phyloP scores from a whole-genome alignment of 1,140 invertebrate genomes.

The Lasioglossum baleicum region DNA sequence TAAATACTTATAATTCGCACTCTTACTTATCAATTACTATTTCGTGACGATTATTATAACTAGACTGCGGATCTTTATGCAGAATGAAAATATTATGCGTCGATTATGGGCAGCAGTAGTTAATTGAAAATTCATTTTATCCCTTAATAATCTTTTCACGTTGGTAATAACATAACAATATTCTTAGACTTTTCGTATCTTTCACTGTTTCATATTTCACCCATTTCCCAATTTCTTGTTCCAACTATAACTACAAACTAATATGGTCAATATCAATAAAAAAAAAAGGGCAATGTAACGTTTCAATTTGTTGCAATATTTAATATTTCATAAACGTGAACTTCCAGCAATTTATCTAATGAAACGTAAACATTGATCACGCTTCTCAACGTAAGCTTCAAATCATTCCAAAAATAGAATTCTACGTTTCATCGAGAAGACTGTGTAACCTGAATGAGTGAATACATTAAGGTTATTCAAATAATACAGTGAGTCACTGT shows the following conservation, averaged over 20 bases:
- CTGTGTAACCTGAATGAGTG: neutral
- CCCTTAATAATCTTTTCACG: too few species aligned
- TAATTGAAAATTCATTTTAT: too few species aligned
- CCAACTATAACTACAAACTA: too few species aligned
- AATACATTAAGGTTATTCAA: slow-evolving; percentile 2
- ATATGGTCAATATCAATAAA: neutral
- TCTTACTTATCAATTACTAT: neutral
- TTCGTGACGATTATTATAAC: neutral
- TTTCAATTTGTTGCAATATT: neutral
- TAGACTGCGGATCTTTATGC: neutral
- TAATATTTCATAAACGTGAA: neutral
- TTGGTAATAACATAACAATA: too few species aligned
- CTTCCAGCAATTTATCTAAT: neutral
- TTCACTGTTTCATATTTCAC: too few species aligned
- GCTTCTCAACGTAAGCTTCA: neutral
- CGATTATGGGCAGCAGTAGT: too few species aligned
- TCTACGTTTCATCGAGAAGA: neutral
- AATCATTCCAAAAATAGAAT: neutral
- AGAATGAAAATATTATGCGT: too few species aligned
- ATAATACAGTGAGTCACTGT: slow-evolving; percentile 2
- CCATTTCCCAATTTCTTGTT: too few species aligned
- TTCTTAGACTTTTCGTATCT: too few species aligned
- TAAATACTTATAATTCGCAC: too few species aligned
- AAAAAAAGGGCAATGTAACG: neutral
- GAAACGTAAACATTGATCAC: neutral